Evolutionary conservation across 2,888 invertebrate genomes (phyloP).

Genomic region (Dasypogon diadema): DNA sequence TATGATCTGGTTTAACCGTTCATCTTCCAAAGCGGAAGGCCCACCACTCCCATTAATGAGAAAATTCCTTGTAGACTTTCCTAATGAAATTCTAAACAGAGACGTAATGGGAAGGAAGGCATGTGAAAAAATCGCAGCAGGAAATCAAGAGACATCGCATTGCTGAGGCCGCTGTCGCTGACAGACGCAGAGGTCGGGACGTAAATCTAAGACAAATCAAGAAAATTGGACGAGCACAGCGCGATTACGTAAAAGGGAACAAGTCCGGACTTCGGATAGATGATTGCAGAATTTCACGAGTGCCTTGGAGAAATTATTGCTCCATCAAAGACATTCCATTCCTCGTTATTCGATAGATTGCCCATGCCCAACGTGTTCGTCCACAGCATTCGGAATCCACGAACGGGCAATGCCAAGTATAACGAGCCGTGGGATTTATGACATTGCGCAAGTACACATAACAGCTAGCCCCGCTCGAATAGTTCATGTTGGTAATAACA

Average conservation of each 20-base stretch:
- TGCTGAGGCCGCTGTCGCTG: neutral
- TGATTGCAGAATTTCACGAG: conserved; percentile 36
- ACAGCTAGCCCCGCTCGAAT: conserved; percentile 28
- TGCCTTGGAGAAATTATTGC: conserved; percentile 30
- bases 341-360: conserved; percentile 17
- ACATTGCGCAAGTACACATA: conserved; percentile 37
- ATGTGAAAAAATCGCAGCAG: conserved; percentile 36
- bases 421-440: conserved; percentile 49
- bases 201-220: conserved; percentile 38
- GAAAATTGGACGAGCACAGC: conserved; percentile 38
- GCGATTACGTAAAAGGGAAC: conserved; percentile 44
- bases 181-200: neutral
- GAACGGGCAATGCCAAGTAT: conserved; percentile 49
- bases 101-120: conserved; percentile 26
- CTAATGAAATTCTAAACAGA: conserved; percentile 36
- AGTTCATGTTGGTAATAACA: conserved; percentile 47
- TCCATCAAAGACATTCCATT: conserved; percentile 27
- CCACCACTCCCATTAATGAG: conserved; percentile 29
- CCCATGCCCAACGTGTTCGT: conserved; percentile 9
- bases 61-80: conserved; percentile 37
- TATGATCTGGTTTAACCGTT: conserved; percentile 39
- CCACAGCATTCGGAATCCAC: neutral
- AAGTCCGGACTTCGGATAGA: conserved; percentile 25
- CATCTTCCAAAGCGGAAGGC: conserved; percentile 28
- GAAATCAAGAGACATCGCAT: neutral